Base-by-base conservation (phyloP, 1,140 invertebrate species). In the Tachypleus tridentatus region DNA sequence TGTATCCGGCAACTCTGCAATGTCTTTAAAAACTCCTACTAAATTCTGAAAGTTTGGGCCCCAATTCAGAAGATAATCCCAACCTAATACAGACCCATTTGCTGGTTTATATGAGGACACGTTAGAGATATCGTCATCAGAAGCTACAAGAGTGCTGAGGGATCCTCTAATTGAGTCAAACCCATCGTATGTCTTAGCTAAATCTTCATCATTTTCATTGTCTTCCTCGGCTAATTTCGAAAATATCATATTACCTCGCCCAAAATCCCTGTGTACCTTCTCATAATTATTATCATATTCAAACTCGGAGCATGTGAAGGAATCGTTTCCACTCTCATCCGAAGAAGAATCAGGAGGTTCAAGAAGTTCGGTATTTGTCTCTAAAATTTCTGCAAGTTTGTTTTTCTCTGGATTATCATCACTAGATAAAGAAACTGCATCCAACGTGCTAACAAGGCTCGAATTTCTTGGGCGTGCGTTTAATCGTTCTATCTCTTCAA, bases 221-320 rank as follows among this genome's bases (percentile, higher is more conserved):
- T 79, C 78, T 52, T 77, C 78, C 73, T 81, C 80, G n/a, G 77
- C 72, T 50, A 86, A 80, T 76, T 91, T 90, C 5, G 83, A 83
- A 74, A 88, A 89, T 59, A 84, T 82, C 69, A 84, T 81, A 67
- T 82, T 78, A 49, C 72, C 73, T 7, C 75, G 73, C 58, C 77
- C 74, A 70, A 79, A 79, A 64, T 80, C 82, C 62, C 81, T 78
- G 51, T 74, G 75, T n/a, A 72, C 73, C 61, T 81, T 86, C 47
- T 91, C 78, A 68, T 87, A 90, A 67, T 88, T 87, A 72, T 92
- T 89, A 72, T 97, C 93, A 75, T 95, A 96, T 76, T 98, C 94
- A 74, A 97, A 97, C 80, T 98, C 93, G 1, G 93, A 97, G 77
- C 93, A 97, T 0, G 93, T 97, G 78, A 97, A 98, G 67, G 93